Evolutionary conservation across 2,888 invertebrate genomes (phyloP).

Genomic region (Mesorhabditis spiculigera): DNA sequence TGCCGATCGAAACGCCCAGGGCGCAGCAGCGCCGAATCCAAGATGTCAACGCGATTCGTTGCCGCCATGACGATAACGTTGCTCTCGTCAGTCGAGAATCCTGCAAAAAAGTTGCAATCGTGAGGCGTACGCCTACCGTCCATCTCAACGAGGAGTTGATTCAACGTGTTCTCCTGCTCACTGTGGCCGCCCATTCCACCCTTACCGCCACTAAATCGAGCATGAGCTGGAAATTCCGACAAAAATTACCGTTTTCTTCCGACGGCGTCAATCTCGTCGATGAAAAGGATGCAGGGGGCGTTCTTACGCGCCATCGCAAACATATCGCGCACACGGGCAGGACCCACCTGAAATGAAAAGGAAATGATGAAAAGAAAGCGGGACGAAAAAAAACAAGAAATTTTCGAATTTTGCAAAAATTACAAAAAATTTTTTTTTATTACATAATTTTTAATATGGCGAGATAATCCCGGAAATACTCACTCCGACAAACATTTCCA

Average conservation of each 20-base stretch:
- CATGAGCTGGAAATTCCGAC: neutral
- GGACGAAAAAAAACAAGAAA: no score
- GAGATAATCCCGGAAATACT: neutral
- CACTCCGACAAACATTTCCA: conserved; percentile 67
- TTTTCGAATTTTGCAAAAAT: no score
- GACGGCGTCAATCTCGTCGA: conserved; percentile 99
- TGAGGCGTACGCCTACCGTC: conserved; percentile 69
- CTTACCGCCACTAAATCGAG: conserved; percentile 20
- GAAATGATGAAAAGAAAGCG: no score
- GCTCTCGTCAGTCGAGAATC: conserved; percentile 79
- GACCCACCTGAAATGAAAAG: conserved; percentile 46
- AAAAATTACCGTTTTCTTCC: conserved; percentile 81
- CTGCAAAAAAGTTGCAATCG: conserved; percentile 48
- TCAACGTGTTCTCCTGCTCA: conserved; percentile 96
- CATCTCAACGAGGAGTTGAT: conserved; percentile 98
- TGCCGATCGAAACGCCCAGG: conserved; percentile 98
- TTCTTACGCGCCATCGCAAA: conserved; percentile 89
- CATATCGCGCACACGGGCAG: conserved; percentile 75
- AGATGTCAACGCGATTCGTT: conserved; percentile 93
- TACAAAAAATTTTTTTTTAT: neutral
- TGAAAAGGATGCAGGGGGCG: conserved; percentile 96
- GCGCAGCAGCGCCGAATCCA: conserved; percentile 93
- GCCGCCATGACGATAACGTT: conserved; percentile 97
- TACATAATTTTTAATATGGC: no score
- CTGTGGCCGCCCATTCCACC: conserved; percentile 80